These are phyloP conservation scores for Lysiphlebus fabarum DNA, from an alignment of 1,140 invertebrate genomes.

Conservation along the genomic window DNA sequence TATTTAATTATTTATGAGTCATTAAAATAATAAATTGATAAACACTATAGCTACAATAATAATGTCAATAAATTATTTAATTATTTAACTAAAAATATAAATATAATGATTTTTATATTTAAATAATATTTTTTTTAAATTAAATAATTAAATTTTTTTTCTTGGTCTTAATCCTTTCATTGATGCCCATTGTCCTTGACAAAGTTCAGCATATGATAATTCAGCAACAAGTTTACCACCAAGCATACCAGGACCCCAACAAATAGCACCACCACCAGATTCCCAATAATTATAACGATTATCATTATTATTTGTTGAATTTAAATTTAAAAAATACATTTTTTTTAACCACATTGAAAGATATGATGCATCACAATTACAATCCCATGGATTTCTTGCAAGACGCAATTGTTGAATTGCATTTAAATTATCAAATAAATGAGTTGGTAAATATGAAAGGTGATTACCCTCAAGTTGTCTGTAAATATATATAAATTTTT, in stretches of 20 bases:
- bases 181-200: slow-evolving; percentile 80
- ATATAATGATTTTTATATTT: no score
- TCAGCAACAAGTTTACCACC: slow-evolving; percentile 67
- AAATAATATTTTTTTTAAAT: no score
- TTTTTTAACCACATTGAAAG: slow-evolving; percentile 62
- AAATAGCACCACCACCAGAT: slow-evolving; percentile 67
- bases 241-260: slow-evolving; percentile 70
- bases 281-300: slow-evolving; percentile 47
- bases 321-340: slow-evolving; percentile 35
- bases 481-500: slow-evolving; percentile 35
- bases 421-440: slow-evolving; percentile 65
- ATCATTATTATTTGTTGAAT: slow-evolving; percentile 12
- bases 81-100: no score
- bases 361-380: slow-evolving; percentile 76
- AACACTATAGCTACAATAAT: no score
- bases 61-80: no score
- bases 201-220: slow-evolving; percentile 76
- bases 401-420: slow-evolving; percentile 71
- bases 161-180: slow-evolving; percentile 72
- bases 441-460: slow-evolving; percentile 67
- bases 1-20: no score
- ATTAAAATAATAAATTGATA: no score
- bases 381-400: slow-evolving; percentile 82
- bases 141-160: slow-evolving; percentile 53
- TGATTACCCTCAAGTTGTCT: slow-evolving; percentile 80